These are phyloP conservation scores for Ammospiza nelsoni DNA, from an alignment of 2,113 vertebrate genomes.

Conservation along the genomic window DNA sequence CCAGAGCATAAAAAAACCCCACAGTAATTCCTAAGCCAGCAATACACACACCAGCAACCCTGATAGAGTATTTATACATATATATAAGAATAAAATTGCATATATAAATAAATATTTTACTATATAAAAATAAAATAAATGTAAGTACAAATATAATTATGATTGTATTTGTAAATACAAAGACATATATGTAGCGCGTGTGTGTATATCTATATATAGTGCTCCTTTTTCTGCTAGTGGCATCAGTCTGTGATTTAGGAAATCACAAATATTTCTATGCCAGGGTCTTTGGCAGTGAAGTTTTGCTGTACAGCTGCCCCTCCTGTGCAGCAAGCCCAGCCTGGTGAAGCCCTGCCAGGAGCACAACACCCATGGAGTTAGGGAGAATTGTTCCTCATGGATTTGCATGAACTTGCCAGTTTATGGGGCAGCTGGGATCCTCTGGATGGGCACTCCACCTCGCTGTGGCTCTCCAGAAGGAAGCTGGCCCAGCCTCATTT, in stretches of 20 bases:
- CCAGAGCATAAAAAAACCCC: background rate
- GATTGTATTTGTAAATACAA: background rate
- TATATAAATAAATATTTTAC: background rate
- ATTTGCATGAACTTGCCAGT: background rate
- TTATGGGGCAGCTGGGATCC: background rate
- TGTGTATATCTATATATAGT: rapidly evolving
- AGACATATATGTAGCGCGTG: background rate
- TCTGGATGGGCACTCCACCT: background rate
- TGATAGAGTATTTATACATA: background rate
- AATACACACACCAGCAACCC: background rate
- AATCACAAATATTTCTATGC: background rate
- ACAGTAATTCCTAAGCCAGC: background rate
- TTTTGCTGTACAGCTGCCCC: background rate
- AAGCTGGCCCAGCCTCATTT: background rate
- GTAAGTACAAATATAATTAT: background rate
- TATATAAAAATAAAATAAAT: background rate
- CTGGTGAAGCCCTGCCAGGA: background rate
- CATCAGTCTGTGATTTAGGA: background rate
- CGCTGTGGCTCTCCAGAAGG: background rate
- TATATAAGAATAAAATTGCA: background rate
- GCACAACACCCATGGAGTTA: rapidly evolving
- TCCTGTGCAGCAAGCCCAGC: background rate
- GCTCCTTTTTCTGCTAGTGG: background rate
- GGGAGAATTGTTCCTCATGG: background rate
- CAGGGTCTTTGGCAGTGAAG: background rate